Base-by-base conservation (phyloP, 2,797 vertebrate genomes). In the Molossus alvarezi region DNA sequence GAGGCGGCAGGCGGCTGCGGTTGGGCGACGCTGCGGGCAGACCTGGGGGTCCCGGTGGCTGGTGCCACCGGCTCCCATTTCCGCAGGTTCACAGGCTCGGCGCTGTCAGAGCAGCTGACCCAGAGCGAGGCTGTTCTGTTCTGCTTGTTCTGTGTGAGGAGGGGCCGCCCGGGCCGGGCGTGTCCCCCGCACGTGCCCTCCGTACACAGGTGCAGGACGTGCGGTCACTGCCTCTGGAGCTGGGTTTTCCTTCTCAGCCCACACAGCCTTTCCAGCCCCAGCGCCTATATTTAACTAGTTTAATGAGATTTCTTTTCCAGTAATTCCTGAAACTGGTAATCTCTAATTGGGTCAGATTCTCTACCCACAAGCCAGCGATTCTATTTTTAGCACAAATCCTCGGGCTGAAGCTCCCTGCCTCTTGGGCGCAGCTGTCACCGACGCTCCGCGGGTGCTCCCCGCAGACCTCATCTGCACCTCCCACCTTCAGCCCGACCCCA, bases 311-410 rank as follows among this genome's bases (percentile, higher is more conserved):
- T 98, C 95, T 97, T 97, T 98, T 97, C 97, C 95, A n/a, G 5
- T 98, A 98, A 98, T 95, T 98, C 98, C 96, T 98, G 95, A 97
- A 98, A 97, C 98, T 85, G 97, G 94, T 97, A 97, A 97, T 97
- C 97, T 97, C 96, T 98, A 98, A 98, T 98, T 98, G 98, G 98
- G 98, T 98, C 98, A 98, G 97, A 98, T 98, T 98, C 98, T 95
- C 95, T 94, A 97, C 97, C 98, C 98, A 97, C 97, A 96, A 98
- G 98, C 97, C 97, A 96, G 96, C 6, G 64, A 94, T 79, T 96
- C 98, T 98, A 97, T 98, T 98, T 98, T 98, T 97, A 98, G 96
- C 89, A 57, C 97, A 98, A 98, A 96, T 97, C 97, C 96, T 98
- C 96, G 84, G 95, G 96, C 98, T 53, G 94, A 83, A 98, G 93